These are phyloP conservation scores for Neosilurus mollespiculum DNA, from an alignment of 2,797 vertebrate genomes.

Conservation along the genomic window DNA sequence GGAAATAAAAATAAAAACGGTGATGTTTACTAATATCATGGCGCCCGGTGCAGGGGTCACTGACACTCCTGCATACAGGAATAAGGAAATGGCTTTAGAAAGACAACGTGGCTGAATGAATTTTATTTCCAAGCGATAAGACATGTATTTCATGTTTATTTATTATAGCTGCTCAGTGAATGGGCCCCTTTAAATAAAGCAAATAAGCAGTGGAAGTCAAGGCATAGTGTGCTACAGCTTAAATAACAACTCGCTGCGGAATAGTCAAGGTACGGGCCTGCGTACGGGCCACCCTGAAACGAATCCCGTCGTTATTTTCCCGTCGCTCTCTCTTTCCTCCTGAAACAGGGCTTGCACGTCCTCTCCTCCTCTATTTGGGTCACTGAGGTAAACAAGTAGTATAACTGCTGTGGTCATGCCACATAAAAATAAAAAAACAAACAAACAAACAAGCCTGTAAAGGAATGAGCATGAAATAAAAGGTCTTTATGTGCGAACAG, in stretches of 20 bases:
- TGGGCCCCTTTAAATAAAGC: neutral
- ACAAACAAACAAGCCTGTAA: too few species aligned
- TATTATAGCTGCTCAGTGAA: too few species aligned
- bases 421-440: neutral
- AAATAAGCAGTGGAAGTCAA: neutral
- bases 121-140: too few species aligned
- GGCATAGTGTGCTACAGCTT: neutral
- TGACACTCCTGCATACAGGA: too few species aligned
- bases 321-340: neutral
- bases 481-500: neutral
- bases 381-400: constrained; percentile 41
- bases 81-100: too few species aligned
- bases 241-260: neutral
- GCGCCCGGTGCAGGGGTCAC: too few species aligned
- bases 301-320: neutral
- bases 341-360: neutral
- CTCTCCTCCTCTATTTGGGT: constrained; percentile 32
- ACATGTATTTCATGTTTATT: too few species aligned
- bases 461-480: neutral
- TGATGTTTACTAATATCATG: too few species aligned
- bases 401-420: neutral
- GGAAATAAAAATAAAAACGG: too few species aligned
- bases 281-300: constrained; percentile 12
- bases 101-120: too few species aligned
- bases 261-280: neutral